Evolutionary conservation across 2,888 invertebrate genomes (phyloP), one percentile per base, ranked within the genome.

Genomic region (Eilema depressum): DNA sequence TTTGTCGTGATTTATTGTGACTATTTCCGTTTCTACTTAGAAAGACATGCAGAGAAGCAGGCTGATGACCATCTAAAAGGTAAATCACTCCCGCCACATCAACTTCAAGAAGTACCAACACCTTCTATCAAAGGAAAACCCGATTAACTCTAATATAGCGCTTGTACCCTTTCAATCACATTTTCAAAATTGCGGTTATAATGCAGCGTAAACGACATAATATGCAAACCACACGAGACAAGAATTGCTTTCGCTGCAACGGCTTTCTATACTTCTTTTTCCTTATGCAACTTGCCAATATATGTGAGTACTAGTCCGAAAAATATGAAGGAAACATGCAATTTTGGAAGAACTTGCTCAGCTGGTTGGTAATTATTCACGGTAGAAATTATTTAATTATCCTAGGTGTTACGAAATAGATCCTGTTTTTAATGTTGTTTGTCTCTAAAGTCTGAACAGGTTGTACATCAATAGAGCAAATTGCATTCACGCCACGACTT

Each of bases 191-290:
- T 20, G 20, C 26, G 26, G 25, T 37, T n/a, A 69, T 65, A 47
- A 66, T 14, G 67, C 30, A 33, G 77, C 73, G 73, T 75, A 79
- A 80, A 75, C 66, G 66, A 70, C 74, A 68, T 75, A 75, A 78
- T 71, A 81, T 57, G 79, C 71, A 70, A 77, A 74, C 76, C 73
- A 78, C 80, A 69, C 68, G 53, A 68, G 56, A 68, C 64, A 26
- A 75, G 72, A 79, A 70, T 73, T 62, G 75, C 80, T 80, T 80
- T 80, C 80, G 81, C 80, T 73, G 73, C 76, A 81, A 61, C 76
- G 74, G 74, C 78, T 79, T 82, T 81, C 80, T 79, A 76, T 69
- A 76, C 62, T 71, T 72, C 76, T 72, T 73, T 74, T 71, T 25
- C 25, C 66, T 80, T 81, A 76, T 79, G 70, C 65, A 82, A 82